Conservation (phyloP, 2,888 invertebrate genomes). For the Chaetogeoica ovagalla region DNA sequence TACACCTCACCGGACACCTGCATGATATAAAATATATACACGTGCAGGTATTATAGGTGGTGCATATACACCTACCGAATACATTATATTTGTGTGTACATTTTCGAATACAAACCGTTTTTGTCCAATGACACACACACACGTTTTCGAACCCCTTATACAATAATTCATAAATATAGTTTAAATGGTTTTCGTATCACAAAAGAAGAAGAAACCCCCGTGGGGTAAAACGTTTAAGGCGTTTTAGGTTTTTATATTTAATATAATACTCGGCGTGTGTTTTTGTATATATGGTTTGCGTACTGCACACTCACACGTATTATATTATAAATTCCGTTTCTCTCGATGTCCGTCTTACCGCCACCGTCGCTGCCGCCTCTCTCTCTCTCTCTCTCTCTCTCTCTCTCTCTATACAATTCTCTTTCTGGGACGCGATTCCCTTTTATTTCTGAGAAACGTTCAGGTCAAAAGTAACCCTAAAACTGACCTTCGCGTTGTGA, state of each 20-base stretch:
- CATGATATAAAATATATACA: no score
- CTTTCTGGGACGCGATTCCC: not conserved
- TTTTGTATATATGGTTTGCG: not conserved
- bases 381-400: not conserved
- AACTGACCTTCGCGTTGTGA: conserved; percentile 13
- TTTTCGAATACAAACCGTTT: not conserved
- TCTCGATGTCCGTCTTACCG: not conserved
- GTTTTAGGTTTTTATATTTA: not conserved
- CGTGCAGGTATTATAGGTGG: no score
- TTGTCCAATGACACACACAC: conserved; percentile 22
- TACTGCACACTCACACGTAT: not conserved
- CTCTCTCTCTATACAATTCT: not conserved
- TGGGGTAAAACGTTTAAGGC: not conserved
- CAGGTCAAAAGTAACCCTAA: conserved; percentile 43
- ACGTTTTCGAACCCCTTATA: conserved; percentile 42
- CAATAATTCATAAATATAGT: not conserved
- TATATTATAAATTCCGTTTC: not conserved
- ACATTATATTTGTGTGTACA: no score
- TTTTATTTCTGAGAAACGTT: conserved; percentile 14
- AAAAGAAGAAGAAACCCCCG: conserved; percentile 41
- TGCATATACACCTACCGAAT: no score
- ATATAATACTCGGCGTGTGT: not conserved
- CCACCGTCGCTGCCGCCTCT: not conserved
- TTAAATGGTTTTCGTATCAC: conserved; percentile 17
- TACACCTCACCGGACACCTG: no score